Percentiles rank a stretch among this genome's conserved stretches.
phyloP scores from a whole-genome alignment of 2,888 invertebrate species.

The Gasteruption jaculator region DNA sequence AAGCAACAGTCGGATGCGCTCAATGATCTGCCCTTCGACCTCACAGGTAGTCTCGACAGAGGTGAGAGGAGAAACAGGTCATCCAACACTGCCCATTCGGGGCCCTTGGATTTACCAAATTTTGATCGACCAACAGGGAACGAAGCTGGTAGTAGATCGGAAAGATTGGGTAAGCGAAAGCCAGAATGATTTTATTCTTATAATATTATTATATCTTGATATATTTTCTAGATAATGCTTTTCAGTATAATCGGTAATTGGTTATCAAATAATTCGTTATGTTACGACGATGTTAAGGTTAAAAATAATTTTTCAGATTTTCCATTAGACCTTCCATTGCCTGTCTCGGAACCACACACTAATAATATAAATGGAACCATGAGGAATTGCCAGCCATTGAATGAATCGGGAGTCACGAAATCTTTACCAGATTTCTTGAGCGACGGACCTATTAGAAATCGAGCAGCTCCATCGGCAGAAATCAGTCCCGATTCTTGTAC shows the following conservation, averaged over 20 bases:
- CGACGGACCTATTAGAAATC: conserved; percentile 62
- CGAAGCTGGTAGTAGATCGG: conserved; percentile 27
- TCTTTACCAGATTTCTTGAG: conserved; percentile 69
- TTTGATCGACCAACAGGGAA: conserved; percentile 25
- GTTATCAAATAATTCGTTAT: too few species aligned
- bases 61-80: too few species aligned
- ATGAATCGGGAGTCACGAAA: conserved; percentile 54
- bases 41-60: conserved; percentile 35
- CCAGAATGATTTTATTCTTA: too few species aligned
- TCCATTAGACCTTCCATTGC: conserved; percentile 42
- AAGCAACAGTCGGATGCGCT: conserved; percentile 16
- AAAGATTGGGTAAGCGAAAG: conserved; percentile 30
- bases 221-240: too few species aligned
- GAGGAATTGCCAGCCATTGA: conserved; percentile 27
- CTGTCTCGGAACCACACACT: conserved; percentile 28
- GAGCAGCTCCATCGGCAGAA: conserved; percentile 35
- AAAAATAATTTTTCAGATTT: conserved; percentile 27
- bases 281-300: too few species aligned
- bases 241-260: too few species aligned
- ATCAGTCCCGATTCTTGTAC: conserved; percentile 25
- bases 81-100: conserved; percentile 19
- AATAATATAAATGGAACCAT: conserved; percentile 19
- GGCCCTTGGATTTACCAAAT: conserved; percentile 31
- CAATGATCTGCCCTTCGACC: conserved; percentile 35
- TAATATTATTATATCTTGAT: too few species aligned